Evolutionary conservation across 2,888 invertebrate species (phyloP), one percentile per base, ranked within the genome.

Genomic region (Acronicta alni): DNA sequence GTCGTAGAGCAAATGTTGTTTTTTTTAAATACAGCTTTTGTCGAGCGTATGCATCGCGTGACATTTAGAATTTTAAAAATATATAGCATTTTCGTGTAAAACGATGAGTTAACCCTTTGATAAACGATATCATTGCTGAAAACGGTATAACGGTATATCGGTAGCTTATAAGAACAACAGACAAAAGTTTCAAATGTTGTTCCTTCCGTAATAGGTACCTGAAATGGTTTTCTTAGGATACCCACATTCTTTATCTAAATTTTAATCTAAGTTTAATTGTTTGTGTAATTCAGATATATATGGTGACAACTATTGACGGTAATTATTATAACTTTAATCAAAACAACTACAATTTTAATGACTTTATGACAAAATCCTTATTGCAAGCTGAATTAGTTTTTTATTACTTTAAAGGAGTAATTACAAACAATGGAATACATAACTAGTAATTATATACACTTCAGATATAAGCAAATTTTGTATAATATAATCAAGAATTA

Each of bases 21-120:
- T n/a, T n/a, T n/a, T 71, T 73, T 68, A 63, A 62, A 61, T 32
- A 56, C 39, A 72, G 68, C 73, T 63, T 70, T 72, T 57, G 52
- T 63, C 38, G 57, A 37, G 39, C 30, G 63, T 54, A 48, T 39
- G 45, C 41, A 62, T 69, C 53, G 72, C 73, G 73, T 72, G 62
- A 72, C 49, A 67, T 67, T 67, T 61, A 37, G 38, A 57, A 72
- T 71, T 55, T 23, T 16, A 67, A 67, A 57, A 67, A 65, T n/a
- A 49, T 44, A 68, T 16, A 47, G 23, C 54, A 39, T 43, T 37
- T 37, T 17, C 26, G 39, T 65, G 47, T 58, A 46, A 43, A 41
- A 49, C 46, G 35, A 57, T 53, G 39, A 49, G 32, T 52, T 63
- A 51, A 65, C 72, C 71, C 54, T 52, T 58, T 65, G 30, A 7